A percentile compares a stretch with the other conserved stretches of the same genome.
Conservation (phyloP, 2,888 invertebrate species). For the Adineta ricciae region DNA sequence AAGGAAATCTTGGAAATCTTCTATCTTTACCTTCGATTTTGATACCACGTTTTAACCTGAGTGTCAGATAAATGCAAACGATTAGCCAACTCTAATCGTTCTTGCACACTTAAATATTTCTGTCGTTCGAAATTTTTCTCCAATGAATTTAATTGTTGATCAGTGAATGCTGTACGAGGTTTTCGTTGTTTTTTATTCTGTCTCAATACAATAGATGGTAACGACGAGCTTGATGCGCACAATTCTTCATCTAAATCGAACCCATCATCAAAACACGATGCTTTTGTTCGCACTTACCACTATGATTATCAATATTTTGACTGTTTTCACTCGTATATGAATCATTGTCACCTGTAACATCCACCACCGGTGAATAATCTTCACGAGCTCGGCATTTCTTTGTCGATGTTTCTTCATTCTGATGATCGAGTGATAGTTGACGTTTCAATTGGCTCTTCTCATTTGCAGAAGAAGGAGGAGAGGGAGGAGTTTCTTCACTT, state of each 20-base stretch:
- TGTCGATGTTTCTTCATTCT: not conserved
- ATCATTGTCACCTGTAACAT: not conserved
- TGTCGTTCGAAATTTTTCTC: conserved; percentile 93
- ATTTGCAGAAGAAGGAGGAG: not conserved
- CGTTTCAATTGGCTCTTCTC: not conserved
- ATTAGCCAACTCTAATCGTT: conserved; percentile 90
- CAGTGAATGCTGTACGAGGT: conserved; percentile 93
- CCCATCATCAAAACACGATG: not conserved
- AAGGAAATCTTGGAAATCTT: no score
- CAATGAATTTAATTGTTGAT: conserved; percentile 78
- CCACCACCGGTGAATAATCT: not conserved
- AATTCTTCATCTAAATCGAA: not conserved
- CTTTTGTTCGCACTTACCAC: not conserved
- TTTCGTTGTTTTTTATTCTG: conserved; percentile 76
- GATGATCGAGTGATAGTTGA: not conserved
- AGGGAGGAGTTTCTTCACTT: not conserved
- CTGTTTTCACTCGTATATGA: not conserved
- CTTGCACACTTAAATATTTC: conserved; percentile 67
- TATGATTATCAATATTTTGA: not conserved
- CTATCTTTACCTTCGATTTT: conserved; percentile 70
- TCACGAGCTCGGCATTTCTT: not conserved
- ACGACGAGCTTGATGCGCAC: not conserved
- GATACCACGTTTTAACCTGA: conserved; percentile 99
- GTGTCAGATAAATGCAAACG: conserved; percentile 87
- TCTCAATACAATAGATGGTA: not conserved